phyloP scores from a whole-genome alignment of 2,888 invertebrate genomes.

The Tholera decimalis region DNA sequence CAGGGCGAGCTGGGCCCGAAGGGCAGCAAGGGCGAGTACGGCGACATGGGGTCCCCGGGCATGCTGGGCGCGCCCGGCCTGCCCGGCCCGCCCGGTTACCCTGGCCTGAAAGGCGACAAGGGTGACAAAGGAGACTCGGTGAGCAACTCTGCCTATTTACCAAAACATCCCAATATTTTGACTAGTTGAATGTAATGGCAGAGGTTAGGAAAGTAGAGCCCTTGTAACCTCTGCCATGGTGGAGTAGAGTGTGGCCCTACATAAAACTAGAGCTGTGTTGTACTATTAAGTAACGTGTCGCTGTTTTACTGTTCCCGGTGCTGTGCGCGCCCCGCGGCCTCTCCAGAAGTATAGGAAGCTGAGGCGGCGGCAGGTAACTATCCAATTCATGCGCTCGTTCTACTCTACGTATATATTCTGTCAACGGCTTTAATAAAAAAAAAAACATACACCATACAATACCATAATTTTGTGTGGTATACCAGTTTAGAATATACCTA shows the following conservation, averaged over 20 bases:
- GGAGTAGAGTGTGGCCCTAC: no score
- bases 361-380: slow-evolving; percentile 95
- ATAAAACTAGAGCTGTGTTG: no score
- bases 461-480: no score
- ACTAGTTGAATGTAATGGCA: no score
- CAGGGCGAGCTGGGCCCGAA: slow-evolving; percentile 96
- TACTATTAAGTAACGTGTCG: slow-evolving; percentile 69
- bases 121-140: slow-evolving; percentile 98
- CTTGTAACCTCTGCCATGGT: no score
- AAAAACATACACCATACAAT: no score
- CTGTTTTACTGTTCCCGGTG: slow-evolving; percentile 63
- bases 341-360: slow-evolving; percentile 96
- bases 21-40: slow-evolving; percentile 97
- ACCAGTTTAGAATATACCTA: no score
- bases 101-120: slow-evolving; percentile 97
- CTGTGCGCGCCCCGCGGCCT: slow-evolving; percentile 69
- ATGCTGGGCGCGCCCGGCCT: slow-evolving; percentile 98
- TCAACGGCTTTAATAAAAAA: background rate
- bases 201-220: no score
- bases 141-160: slow-evolving; percentile 80
- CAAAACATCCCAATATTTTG: background rate
- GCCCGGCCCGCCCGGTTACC: slow-evolving; percentile 96
- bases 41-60: slow-evolving; percentile 98
- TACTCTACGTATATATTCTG: no score
- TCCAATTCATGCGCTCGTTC: slow-evolving; percentile 64